Conservation (phyloP, 2,888 invertebrate species). For the Polylopha cassiicola region DNA sequence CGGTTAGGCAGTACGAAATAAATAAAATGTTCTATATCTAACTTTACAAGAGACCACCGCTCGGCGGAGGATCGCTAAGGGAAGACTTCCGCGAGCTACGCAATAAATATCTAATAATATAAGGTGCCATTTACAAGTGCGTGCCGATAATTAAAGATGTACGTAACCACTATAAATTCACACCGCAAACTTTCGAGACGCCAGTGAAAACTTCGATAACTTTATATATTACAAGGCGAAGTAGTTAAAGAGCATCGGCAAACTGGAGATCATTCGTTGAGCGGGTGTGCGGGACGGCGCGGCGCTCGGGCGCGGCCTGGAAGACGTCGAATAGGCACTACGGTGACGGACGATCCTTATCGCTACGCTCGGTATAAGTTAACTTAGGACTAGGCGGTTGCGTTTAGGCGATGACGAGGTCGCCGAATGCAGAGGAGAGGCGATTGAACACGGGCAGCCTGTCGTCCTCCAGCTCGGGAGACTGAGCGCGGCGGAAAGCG, state of each 20-base stretch:
- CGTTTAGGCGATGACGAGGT: constrained; percentile 68
- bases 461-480: constrained; percentile 77
- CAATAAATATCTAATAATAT: constrained; percentile 75
- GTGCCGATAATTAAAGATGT: constrained; percentile 69
- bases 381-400: constrained; percentile 64
- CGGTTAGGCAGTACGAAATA: constrained; percentile 74
- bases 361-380: constrained; percentile 67
- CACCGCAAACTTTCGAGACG: constrained; percentile 77
- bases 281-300: constrained; percentile 67
- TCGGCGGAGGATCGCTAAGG: constrained; percentile 75
- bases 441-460: constrained; percentile 87
- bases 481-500: constrained; percentile 65
- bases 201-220: constrained; percentile 67
- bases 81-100: constrained; percentile 75
- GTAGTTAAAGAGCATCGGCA: constrained; percentile 67
- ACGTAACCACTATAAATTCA: constrained; percentile 65
- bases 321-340: constrained; percentile 73
- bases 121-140: constrained; percentile 76
- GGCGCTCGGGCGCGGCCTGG: constrained; percentile 64
- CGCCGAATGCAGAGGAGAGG: constrained; percentile 67
- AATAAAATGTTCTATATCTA: constrained; percentile 75
- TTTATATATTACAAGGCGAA: constrained; percentile 70
- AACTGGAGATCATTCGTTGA: constrained; percentile 76
- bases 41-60: constrained; percentile 76
- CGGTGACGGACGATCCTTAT: constrained; percentile 69